Conservation (phyloP, 2,113 vertebrate species). For the Sarotherodon lohbergeri region DNA sequence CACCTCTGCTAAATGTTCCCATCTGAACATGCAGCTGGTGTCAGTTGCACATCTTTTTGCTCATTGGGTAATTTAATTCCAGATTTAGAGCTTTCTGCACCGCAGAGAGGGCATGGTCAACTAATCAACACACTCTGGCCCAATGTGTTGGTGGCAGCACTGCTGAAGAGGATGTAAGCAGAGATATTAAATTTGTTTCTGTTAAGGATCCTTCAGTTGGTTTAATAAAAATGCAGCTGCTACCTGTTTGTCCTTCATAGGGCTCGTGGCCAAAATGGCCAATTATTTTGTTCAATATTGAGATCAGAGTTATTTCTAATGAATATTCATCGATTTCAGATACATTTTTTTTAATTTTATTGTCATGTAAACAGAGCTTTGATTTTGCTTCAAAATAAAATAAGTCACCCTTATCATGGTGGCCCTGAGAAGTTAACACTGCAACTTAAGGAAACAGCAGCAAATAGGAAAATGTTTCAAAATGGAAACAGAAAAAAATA, state of each 20-base stretch:
- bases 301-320: not conserved
- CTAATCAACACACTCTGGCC: not conserved
- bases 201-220: not conserved
- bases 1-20: conserved; percentile 36
- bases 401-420: not conserved
- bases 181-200: not conserved
- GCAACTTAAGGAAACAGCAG: not conserved
- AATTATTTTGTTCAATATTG: not conserved
- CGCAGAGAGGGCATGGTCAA: not conserved
- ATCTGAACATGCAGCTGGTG: conserved; percentile 24
- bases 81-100: conserved; percentile 20
- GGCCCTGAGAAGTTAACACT: not conserved
- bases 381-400: not conserved
- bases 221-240: not conserved
- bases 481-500: not conserved
- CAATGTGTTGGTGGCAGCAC: not conserved
- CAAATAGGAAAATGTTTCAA: not conserved
- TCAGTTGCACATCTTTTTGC: conserved; percentile 10
- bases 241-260: not conserved
- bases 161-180: not conserved
- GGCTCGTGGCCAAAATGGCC: not conserved
- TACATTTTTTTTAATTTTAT: not conserved
- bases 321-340: not conserved
- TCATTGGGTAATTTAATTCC: conserved; percentile 27
- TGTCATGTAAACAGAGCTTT: not conserved